Base-by-base conservation (phyloP, 2,797 vertebrate species). In the Cirrhinus mrigala region DNA sequence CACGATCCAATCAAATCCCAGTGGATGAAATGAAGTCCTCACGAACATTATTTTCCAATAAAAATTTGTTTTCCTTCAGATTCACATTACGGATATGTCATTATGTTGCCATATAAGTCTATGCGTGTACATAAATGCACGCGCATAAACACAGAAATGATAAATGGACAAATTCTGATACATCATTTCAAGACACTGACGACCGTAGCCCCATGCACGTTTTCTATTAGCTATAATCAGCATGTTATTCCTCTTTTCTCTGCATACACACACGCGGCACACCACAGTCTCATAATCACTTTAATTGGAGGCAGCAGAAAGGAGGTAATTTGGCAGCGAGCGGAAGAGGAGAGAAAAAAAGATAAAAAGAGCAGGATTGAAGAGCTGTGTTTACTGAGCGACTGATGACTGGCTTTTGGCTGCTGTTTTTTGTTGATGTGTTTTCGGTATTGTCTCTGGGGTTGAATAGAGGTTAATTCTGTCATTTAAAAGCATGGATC, bases 231-330 rank as follows among this genome's bases (percentile, higher is more conserved):
- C 87, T 89, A 82, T 89, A 90, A 93, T 93, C 89, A 84, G 87
- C 82, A 87, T 87, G 91, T 92, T 90, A 89, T 75, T 64, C 86
- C 85, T 92, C 84, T 80, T 89, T 90, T 92, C 85, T 88, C 37
- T 62, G 79, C 54, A 27, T 24, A 81, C 76, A 84, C 77, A 83
- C 81, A 82, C 11, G 24, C 83, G n/a, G 73, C 58, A 82, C 71
- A 64, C 77, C 77, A 83, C 84, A 87, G 88, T 90, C 89, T 91
- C 85, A 86, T 91, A 90, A 93, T 93, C 84, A 88, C 88, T 90
- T 89, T 92, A 93, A 94, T 92, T 94, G 87, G 89, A 89, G 37
- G 62, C 71, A 86, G 86, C 84, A 90, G 85, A 89, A 92, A 92
- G 79, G 81, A 86, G 79, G 79, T 64, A 87, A 74, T 92, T 93